Base-by-base conservation (phyloP, 2,888 invertebrate species). In the Altica lythri region DNA sequence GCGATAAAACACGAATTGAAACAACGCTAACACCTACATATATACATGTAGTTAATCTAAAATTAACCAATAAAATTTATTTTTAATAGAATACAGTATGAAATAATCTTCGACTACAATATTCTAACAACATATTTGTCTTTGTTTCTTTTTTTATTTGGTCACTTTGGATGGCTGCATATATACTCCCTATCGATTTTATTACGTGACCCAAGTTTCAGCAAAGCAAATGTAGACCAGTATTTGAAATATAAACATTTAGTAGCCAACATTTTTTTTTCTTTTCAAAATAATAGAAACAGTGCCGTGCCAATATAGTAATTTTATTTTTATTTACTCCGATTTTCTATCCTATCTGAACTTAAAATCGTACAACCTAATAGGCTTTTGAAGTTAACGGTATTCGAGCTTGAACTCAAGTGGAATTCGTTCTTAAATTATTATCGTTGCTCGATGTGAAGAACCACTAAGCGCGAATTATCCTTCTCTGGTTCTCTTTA, bases 401-500 rank as follows among this genome's bases (percentile, higher is more conserved):
- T n/a, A n/a, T n/a, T n/a, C n/a, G n/a, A n/a, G n/a, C n/a, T n/a
- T n/a, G 37, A 6, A 48, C 29, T 48, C 17, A 29, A 38, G 9
- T 48, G 48, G 48, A 48, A 48, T 48, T 48, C 25, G 27, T 38
- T 38, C 38, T 38, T 48, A 48, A 48, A 48, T 48, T 38, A 38
- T 38, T 13, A 38, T 48, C n/a, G n/a, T 37, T 38, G 35, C 18
- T 48, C 16, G 38, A 48, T 30, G 17, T 48, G 38, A 19, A 48
- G 38, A 30, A 48, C 40, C 13, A 34, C 29, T 38, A 47, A 51
- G 42, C 46, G 40, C 42, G 35, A 37, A 50, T 55, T 43, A 55
- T 46, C 45, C 32, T 49, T 46, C 40, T 45, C 27, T 46, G 48
- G 38, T 38, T 38, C 48, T 48, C 48, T 48, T 48, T 53, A 43